Evolutionary conservation across 1,140 invertebrate species (phyloP).

Genomic region (Trypoxylus dichotomus): DNA sequence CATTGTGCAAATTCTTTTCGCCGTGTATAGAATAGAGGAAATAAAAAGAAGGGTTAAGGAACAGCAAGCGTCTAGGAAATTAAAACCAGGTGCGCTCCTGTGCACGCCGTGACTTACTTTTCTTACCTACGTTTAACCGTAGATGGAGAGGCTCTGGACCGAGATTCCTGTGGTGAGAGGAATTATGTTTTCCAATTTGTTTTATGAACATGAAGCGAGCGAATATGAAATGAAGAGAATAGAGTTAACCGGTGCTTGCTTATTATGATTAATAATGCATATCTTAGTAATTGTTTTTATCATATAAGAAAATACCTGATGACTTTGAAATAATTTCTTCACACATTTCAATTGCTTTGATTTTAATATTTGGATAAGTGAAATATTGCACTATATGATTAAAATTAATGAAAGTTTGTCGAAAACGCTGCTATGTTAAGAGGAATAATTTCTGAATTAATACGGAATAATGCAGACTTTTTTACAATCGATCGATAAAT

Average conservation of each 20-base stretch:
- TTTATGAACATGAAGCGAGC: background rate
- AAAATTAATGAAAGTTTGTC: too few species aligned
- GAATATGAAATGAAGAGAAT: background rate
- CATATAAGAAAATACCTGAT: too few species aligned
- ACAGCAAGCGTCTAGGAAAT: constrained; percentile 9
- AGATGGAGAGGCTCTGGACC: background rate
- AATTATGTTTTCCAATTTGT: constrained; percentile 16
- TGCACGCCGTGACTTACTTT: background rate
- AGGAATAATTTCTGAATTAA: too few species aligned
- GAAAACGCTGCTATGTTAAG: too few species aligned
- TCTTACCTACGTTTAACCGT: background rate
- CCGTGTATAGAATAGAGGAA: background rate
- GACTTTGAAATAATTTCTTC: too few species aligned
- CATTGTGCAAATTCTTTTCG: constrained; percentile 3
- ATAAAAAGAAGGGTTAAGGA: constrained; percentile 7
- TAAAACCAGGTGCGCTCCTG: background rate
- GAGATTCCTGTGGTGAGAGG: background rate
- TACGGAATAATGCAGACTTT: too few species aligned
- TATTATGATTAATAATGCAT: background rate
- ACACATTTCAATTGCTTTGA: too few species aligned
- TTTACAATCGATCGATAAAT: too few species aligned
- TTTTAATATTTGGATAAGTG: too few species aligned
- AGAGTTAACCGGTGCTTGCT: background rate
- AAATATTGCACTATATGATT: too few species aligned
- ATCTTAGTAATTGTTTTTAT: too few species aligned